Percentiles rank a stretch among this genome's conserved stretches.
These are phyloP conservation scores for Burhinus oedicnemus DNA, from an alignment of 2,113 vertebrate species.

Conservation along the genomic window DNA sequence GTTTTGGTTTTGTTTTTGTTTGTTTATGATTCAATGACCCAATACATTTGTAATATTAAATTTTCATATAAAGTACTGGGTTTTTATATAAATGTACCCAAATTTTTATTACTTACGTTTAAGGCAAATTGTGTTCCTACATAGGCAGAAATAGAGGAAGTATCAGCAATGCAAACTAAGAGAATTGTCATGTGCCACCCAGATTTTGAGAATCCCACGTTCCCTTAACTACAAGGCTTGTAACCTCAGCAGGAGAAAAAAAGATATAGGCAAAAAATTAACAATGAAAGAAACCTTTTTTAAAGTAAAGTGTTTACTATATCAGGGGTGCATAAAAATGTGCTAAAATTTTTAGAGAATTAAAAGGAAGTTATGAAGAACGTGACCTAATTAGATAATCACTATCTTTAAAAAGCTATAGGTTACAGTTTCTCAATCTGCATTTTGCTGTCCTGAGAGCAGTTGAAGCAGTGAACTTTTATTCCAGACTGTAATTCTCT, in stretches of 20 bases:
- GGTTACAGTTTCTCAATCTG: background rate
- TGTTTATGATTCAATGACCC: background rate
- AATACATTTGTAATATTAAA: background rate
- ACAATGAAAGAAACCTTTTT: background rate
- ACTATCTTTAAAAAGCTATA: background rate
- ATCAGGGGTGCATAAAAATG: background rate
- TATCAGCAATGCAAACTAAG: background rate
- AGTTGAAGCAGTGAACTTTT: background rate
- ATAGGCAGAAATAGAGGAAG: background rate
- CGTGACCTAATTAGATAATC: background rate
- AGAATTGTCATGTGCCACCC: fast-evolving
- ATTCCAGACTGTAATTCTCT: background rate
- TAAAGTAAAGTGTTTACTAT: background rate
- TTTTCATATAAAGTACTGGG: background rate
- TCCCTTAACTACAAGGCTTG: background rate
- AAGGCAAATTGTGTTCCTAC: background rate
- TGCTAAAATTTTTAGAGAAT: background rate
- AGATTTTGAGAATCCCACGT: background rate
- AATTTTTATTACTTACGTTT: background rate
- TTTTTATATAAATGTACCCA: background rate
- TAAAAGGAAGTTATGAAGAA: background rate
- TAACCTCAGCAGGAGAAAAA: background rate
- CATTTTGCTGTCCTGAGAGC: background rate
- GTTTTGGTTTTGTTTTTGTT: background rate
- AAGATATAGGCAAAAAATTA: background rate